phyloP scores from a whole-genome alignment of 2,113 vertebrate species.

The Mirounga angustirostris region DNA sequence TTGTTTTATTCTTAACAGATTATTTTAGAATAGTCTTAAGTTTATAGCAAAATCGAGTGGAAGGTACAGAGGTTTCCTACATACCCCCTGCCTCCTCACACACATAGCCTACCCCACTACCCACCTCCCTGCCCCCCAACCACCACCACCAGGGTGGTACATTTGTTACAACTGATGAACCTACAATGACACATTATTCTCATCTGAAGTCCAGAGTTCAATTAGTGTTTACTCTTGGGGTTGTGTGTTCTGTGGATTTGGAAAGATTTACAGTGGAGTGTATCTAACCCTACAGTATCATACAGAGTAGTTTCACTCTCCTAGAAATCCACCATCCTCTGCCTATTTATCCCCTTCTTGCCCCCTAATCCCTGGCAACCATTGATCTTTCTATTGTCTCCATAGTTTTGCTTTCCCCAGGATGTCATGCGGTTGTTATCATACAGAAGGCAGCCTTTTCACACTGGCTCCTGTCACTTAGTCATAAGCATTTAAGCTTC shows the following conservation, averaged over 20 bases:
- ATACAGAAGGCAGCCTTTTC: not conserved
- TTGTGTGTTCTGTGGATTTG: not conserved
- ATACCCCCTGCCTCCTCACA: too few relatives aligned
- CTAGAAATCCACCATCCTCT: not conserved
- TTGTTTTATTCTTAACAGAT: not conserved
- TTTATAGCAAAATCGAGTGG: not conserved
- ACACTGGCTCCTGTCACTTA: not conserved
- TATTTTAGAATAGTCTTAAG: not conserved
- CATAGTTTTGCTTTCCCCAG: not conserved
- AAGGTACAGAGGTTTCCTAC: not conserved
- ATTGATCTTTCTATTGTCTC: not conserved
- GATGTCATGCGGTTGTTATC: not conserved
- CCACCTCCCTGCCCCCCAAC: not conserved
- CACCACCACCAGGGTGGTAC: not conserved
- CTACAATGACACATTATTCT: not conserved
- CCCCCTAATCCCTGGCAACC: not conserved
- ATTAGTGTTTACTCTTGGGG: not conserved
- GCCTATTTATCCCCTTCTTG: not conserved
- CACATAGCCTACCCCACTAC: not conserved
- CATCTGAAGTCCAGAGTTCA: not conserved
- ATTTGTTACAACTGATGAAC: not conserved
- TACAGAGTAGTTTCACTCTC: not conserved
- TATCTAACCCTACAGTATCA: not conserved
- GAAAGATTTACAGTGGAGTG: not conserved
- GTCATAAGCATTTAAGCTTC: not conserved